Percentiles rank a stretch among this genome's conserved stretches.
Evolutionary conservation across 2,888 invertebrate genomes (phyloP).

Genomic region (Sinelater perroti): DNA sequence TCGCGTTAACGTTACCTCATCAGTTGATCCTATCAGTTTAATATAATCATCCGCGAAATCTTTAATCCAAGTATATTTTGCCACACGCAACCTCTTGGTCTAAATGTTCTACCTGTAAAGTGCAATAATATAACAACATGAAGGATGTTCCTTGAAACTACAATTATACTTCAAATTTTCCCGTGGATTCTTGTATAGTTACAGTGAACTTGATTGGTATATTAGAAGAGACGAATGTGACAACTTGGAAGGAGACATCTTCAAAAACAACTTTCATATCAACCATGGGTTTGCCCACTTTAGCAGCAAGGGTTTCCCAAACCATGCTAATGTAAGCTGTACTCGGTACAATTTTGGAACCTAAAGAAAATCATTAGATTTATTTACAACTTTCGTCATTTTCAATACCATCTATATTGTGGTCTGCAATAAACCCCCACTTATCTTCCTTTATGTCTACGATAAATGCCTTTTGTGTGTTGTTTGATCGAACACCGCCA

Average conservation of each 20-base stretch:
- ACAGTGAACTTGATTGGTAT: constrained; percentile 48
- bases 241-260: constrained; percentile 67
- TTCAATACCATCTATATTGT: constrained; percentile 86
- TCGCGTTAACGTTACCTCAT: neutral
- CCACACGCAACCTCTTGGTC: neutral
- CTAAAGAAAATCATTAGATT: constrained; percentile 42
- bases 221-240: constrained; percentile 64
- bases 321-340: constrained; percentile 64
- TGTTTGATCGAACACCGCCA: constrained; percentile 72
- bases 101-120: neutral
- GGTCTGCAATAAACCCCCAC: constrained; percentile 78
- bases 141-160: too few species aligned
- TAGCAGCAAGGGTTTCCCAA: constrained; percentile 65
- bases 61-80: constrained; percentile 2
- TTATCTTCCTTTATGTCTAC: constrained; percentile 72
- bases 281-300: constrained; percentile 53
- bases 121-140: too few species aligned
- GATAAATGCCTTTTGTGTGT: constrained; percentile 70
- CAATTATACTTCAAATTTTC: constrained; percentile 51
- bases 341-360: constrained; percentile 65
- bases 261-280: constrained; percentile 67
- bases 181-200: constrained; percentile 47
- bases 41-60: neutral
- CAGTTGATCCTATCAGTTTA: neutral
- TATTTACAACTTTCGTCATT: too few species aligned